Conservation (phyloP, 2,797 vertebrate species). For the Mus minutoides region DNA sequence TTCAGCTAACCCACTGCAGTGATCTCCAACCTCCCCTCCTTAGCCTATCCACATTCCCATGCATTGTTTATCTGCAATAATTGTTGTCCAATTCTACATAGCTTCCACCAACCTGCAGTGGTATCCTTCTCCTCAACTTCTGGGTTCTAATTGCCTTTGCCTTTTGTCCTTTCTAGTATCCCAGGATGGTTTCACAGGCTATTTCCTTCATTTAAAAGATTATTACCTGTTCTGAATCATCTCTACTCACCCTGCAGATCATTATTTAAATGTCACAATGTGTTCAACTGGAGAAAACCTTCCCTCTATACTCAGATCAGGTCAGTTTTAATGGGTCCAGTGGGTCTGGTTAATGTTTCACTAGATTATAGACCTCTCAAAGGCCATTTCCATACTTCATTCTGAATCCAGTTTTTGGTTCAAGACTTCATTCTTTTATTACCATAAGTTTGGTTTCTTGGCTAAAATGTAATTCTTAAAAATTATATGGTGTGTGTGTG, state of each 20-base stretch:
- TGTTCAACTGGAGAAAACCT: neutral
- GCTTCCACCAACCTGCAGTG: too few species aligned
- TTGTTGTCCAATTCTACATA: neutral
- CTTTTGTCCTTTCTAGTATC: neutral
- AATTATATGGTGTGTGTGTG: neutral
- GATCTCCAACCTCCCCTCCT: neutral
- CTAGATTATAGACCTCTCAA: neutral
- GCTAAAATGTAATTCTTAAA: neutral
- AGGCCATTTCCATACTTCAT: neutral
- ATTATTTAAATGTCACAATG: neutral
- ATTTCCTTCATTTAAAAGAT: neutral
- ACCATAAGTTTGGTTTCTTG: neutral
- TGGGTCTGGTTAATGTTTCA: neutral
- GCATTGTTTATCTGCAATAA: neutral
- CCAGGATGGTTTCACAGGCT: neutral
- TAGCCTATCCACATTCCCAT: neutral
- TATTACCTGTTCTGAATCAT: neutral
- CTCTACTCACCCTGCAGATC: neutral
- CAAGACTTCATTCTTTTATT: conserved; percentile 22
- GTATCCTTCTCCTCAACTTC: neutral
- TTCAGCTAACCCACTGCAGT: neutral
- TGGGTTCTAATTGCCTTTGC: neutral
- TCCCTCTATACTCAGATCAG: neutral
- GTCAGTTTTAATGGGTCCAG: neutral
- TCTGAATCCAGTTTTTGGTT: neutral